phyloP scores from a whole-genome alignment of 2,113 vertebrate genomes.

The Sphyrna mokarran region DNA sequence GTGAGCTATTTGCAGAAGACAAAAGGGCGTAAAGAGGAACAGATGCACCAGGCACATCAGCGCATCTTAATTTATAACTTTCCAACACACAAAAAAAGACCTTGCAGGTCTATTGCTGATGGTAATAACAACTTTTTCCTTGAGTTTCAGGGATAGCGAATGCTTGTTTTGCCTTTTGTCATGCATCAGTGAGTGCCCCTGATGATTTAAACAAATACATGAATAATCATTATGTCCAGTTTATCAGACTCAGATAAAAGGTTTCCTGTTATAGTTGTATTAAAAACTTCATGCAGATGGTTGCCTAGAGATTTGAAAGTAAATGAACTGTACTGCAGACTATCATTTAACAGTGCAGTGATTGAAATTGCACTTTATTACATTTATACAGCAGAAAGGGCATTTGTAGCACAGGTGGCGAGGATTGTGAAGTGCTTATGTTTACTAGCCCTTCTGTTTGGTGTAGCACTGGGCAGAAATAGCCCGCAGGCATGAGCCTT shows the following conservation, averaged over 20 bases:
- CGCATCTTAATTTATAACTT: conserved; percentile 73
- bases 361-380: conserved; percentile 22
- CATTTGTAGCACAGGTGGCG: background rate
- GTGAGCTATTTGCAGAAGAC: conserved; percentile 67
- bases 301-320: conserved; percentile 47
- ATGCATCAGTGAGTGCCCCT: background rate
- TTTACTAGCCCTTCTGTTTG: background rate
- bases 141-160: background rate
- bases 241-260: conserved; percentile 50
- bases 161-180: conserved; percentile 28
- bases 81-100: conserved; percentile 54
- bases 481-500: background rate
- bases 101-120: conserved; percentile 64
- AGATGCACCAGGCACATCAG: conserved; percentile 63
- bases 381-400: background rate
- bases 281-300: conserved; percentile 48
- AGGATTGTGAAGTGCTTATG: background rate
- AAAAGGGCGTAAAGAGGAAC: conserved; percentile 60
- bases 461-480: background rate
- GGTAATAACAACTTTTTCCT: conserved; percentile 30
- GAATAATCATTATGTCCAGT: conserved; percentile 49
- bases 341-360: conserved; percentile 46
- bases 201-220: conserved; percentile 42
- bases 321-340: conserved; percentile 47
- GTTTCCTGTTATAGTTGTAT: conserved; percentile 46